Percentiles rank a stretch among this genome's conserved stretches.
These are phyloP conservation scores for Deladenus siricidicola DNA, from an alignment of 2,888 invertebrate genomes.

Conservation along the genomic window DNA sequence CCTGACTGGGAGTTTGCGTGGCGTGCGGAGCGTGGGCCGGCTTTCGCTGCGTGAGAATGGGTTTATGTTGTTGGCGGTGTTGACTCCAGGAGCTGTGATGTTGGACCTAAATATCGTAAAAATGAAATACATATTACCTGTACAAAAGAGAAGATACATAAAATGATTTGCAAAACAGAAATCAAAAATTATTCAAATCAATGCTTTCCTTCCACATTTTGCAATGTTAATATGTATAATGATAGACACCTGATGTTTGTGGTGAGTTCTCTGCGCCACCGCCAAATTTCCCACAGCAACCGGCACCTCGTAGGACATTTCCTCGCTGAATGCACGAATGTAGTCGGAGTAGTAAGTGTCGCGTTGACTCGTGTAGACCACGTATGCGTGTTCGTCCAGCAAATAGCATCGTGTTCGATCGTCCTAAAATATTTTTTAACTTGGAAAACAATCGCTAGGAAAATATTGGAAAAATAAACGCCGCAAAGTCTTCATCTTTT, in stretches of 20 bases:
- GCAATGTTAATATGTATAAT: no score
- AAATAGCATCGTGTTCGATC: constrained; percentile 42
- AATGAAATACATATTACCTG: no score
- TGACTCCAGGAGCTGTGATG: neutral
- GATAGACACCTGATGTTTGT: neutral
- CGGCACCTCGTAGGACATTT: neutral
- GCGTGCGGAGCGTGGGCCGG: neutral
- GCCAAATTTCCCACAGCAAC: neutral
- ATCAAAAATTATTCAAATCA: no score
- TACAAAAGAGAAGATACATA: no score
- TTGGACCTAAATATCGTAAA: no score
- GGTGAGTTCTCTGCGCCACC: neutral
- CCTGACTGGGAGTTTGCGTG: constrained; percentile 14
- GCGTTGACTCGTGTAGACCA: constrained; percentile 43
- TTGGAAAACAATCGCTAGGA: no score
- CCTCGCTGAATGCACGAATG: constrained; percentile 2
- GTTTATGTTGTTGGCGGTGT: constrained; percentile 5
- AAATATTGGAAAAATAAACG: no score
- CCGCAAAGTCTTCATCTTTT: neutral
- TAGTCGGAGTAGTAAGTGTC: constrained; percentile 18
- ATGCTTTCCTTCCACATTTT: no score
- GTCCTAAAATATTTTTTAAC: constrained; percentile 20
- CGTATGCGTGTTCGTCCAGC: constrained; percentile 50
- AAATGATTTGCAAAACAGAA: no score
- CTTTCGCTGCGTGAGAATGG: neutral